Percentiles rank a stretch among this genome's conserved stretches.
Evolutionary conservation across 2,888 invertebrate genomes (phyloP).

Genomic region (Amphipoea lucens): DNA sequence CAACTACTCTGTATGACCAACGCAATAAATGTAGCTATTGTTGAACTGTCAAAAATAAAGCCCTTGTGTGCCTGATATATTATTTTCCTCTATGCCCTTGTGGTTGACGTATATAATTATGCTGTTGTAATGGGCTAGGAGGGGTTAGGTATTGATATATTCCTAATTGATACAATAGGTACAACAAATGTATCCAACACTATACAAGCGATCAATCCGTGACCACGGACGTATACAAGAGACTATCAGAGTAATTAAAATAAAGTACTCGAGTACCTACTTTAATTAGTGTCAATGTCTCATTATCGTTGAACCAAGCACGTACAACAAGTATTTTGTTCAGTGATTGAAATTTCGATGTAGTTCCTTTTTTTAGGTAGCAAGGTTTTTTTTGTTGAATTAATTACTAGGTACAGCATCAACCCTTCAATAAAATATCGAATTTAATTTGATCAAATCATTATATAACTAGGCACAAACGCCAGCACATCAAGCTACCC

Average conservation of each 20-base stretch:
- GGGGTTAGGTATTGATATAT: neutral
- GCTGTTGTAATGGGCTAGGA: neutral
- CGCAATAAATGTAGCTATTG: neutral
- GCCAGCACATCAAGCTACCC: no score
- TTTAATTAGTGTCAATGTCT: constrained; percentile 14
- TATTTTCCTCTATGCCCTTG: no score
- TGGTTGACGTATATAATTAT: neutral
- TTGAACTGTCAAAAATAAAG: constrained; percentile 4
- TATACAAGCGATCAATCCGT: neutral
- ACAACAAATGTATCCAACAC: neutral
- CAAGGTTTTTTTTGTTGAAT: neutral
- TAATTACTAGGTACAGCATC: neutral
- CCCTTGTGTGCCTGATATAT: no score
- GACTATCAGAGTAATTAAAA: constrained; percentile 36
- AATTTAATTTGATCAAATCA: no score
- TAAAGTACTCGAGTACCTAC: constrained; percentile 21
- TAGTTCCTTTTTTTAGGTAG: neutral
- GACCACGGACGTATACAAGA: constrained; percentile 3
- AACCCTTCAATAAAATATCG: no score
- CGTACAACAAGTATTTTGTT: neutral
- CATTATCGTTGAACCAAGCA: neutral
- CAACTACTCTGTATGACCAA: neutral
- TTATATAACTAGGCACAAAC: no score
- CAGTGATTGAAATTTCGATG: neutral
- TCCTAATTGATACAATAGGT: neutral